Percentiles rank a stretch among this genome's conserved stretches.
Evolutionary conservation across 2,888 invertebrate genomes (phyloP).

Genomic region (Prosopocoilus inquinatus): DNA sequence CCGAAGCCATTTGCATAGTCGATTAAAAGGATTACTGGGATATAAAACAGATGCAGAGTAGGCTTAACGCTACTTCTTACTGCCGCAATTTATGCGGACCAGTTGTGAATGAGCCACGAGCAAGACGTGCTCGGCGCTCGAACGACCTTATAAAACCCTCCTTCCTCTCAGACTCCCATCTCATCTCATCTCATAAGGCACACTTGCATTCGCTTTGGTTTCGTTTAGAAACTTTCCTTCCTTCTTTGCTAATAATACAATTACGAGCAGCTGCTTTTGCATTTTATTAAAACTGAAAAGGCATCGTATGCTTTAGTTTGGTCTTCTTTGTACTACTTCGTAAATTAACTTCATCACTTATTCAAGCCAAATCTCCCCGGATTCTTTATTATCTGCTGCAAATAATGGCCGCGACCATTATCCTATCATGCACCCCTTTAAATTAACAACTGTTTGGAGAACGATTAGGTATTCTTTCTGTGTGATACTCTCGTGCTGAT

Average conservation of each 20-base stretch:
- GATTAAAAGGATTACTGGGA: constrained; percentile 41
- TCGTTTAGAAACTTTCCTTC: no score
- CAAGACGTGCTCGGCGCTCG: constrained; percentile 16
- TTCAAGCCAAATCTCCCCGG: constrained; percentile 12
- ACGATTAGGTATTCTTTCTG: no score
- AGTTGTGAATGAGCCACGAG: constrained; percentile 20
- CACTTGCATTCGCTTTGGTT: not conserved
- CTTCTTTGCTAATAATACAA: no score
- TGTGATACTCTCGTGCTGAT: no score
- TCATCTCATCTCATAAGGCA: constrained; percentile 15
- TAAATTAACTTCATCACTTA: constrained; percentile 14
- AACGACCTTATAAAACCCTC: constrained; percentile 18
- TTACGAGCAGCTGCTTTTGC: no score
- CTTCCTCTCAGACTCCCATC: no score
- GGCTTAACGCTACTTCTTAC: constrained; percentile 32
- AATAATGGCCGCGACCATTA: constrained; percentile 11
- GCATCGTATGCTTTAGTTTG: no score
- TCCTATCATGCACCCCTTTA: constrained; percentile 4
- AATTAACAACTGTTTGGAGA: no score
- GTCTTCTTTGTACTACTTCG: constrained; percentile 9
- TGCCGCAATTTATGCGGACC: constrained; percentile 20
- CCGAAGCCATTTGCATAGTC: constrained; percentile 37
- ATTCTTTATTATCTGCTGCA: constrained; percentile 11
- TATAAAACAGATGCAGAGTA: constrained; percentile 41
- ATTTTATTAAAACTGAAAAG: no score